These are phyloP conservation scores for Drosophila cardini DNA, from an alignment of 1,140 invertebrate species.

Conservation along the genomic window DNA sequence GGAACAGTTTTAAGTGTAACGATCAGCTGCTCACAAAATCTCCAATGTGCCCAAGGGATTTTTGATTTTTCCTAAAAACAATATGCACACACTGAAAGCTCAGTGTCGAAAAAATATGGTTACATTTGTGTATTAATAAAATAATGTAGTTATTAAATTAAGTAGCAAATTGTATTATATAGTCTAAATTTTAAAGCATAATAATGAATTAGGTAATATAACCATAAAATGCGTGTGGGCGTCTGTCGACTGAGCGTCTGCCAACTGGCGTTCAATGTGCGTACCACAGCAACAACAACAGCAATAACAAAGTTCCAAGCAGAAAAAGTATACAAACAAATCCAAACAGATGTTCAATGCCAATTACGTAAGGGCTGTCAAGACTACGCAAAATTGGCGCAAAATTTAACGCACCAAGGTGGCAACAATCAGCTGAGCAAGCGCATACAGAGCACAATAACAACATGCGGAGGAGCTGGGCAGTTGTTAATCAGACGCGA, in stretches of 20 bases:
- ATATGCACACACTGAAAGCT: no score
- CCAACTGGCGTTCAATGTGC: slow-evolving; percentile 18
- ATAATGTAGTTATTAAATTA: slow-evolving; percentile 32
- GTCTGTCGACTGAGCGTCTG: slow-evolving; percentile 25
- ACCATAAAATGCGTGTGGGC: slow-evolving; percentile 29
- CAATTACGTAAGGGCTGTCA: slow-evolving; percentile 56
- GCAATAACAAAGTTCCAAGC: slow-evolving; percentile 10
- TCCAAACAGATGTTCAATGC: slow-evolving; percentile 62
- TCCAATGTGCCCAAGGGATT: no score
- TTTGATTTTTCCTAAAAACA: no score
- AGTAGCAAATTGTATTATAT: slow-evolving; percentile 18
- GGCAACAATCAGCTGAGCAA: slow-evolving; percentile 22
- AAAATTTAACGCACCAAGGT: slow-evolving; percentile 32
- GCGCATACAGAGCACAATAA: neutral
- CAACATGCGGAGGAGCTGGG: slow-evolving; percentile 2
- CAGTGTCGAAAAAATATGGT: neutral
- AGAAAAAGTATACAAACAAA: slow-evolving; percentile 36
- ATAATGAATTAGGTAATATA: slow-evolving; percentile 25
- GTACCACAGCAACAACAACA: slow-evolving; percentile 37
- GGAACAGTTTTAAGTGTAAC: no score
- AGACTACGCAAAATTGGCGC: slow-evolving; percentile 48
- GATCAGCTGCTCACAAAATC: no score
- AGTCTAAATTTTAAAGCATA: neutral
- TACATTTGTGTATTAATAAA: slow-evolving; percentile 25
- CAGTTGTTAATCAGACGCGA: slow-evolving; percentile 7